These are phyloP conservation scores for Falcunculus frontatus DNA, from an alignment of 2,113 vertebrate genomes.

Conservation along the genomic window DNA sequence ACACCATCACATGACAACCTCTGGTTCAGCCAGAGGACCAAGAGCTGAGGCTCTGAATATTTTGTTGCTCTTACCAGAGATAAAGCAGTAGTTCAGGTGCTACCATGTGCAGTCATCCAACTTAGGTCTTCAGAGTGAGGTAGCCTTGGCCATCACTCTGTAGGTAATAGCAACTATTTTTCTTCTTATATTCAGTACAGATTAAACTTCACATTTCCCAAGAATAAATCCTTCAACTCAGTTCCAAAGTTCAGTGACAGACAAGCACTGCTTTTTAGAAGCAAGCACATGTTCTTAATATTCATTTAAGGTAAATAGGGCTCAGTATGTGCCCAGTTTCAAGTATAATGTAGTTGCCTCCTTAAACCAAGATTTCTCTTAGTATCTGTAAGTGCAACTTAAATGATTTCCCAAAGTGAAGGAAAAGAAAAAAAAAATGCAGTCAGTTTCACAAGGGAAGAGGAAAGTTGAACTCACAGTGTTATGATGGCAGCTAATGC, in stretches of 20 bases:
- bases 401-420: background rate
- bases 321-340: background rate
- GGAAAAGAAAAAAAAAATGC: background rate
- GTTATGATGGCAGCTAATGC: background rate
- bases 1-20: background rate
- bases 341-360: background rate
- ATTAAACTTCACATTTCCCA: background rate
- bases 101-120: fast-evolving
- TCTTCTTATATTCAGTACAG: background rate
- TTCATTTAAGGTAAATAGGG: background rate
- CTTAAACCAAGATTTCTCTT: background rate
- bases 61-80: background rate
- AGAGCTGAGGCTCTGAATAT: background rate
- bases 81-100: background rate
- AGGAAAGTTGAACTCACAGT: background rate
- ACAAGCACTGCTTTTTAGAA: background rate
- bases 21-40: background rate
- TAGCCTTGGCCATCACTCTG: background rate
- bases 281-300: background rate
- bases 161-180: background rate
- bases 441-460: background rate
- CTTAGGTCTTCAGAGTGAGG: background rate
- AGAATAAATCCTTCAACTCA: background rate
- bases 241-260: background rate
- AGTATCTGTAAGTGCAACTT: background rate